phyloP scores from a whole-genome alignment of 2,797 vertebrate genomes.

The Chelidonichthys spinosus region DNA sequence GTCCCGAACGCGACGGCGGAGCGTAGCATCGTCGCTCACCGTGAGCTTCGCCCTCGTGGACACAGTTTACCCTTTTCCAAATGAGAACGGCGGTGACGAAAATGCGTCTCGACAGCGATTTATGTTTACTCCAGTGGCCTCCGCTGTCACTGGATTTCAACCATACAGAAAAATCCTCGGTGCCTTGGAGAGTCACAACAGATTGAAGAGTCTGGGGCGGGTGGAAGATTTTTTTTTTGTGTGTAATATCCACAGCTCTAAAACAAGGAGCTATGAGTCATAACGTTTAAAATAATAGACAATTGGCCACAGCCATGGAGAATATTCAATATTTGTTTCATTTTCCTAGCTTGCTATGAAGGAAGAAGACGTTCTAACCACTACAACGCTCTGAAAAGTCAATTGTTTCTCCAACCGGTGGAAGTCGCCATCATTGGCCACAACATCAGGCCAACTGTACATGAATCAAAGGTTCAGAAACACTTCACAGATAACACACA shows the following conservation, averaged over 20 bases:
- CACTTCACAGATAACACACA: background rate
- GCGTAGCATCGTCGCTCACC: constrained; percentile 13
- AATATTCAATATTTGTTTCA: background rate
- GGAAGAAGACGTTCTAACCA: background rate
- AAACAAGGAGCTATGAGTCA: background rate
- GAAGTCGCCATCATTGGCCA: background rate
- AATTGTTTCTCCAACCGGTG: background rate
- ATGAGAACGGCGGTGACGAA: constrained; percentile 45
- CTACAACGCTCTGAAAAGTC: background rate
- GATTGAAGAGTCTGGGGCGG: constrained; percentile 13
- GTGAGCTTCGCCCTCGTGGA: constrained; percentile 18
- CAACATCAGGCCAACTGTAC: background rate
- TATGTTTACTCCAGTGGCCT: constrained; percentile 36
- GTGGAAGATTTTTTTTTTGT: background rate
- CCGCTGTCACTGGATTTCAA: constrained; percentile 21
- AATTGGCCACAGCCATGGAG: background rate
- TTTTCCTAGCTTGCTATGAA: background rate
- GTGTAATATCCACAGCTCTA: background rate
- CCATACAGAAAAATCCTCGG: constrained; percentile 12
- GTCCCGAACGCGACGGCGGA: constrained; percentile 7
- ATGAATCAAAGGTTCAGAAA: background rate
- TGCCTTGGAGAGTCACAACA: constrained; percentile 8
- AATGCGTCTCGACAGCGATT: constrained; percentile 45
- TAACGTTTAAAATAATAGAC: background rate
- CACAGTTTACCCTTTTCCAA: constrained; percentile 47